phyloP scores from a whole-genome alignment of 2,888 invertebrate genomes.

The Coenonympha arcania region DNA sequence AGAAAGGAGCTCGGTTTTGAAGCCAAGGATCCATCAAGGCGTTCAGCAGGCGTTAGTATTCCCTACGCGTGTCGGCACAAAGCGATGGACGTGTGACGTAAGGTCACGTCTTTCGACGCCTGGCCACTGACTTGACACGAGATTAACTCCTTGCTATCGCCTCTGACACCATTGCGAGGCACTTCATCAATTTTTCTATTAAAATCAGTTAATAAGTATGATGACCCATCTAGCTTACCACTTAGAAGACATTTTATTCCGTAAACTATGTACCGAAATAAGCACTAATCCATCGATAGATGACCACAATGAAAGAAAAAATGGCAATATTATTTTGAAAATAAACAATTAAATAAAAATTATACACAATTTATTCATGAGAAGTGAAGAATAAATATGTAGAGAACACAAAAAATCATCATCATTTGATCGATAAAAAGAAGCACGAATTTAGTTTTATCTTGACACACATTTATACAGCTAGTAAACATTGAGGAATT shows the following conservation, averaged over 20 bases:
- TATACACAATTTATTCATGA: too few species aligned
- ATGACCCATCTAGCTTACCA: background rate
- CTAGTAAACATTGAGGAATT: conserved; percentile 4
- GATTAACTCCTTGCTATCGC: conserved; percentile 49
- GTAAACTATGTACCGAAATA: too few species aligned
- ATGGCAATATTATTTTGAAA: too few species aligned
- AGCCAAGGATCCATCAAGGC: conserved; percentile 74
- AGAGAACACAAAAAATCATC: background rate
- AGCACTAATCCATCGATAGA: too few species aligned
- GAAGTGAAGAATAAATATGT: too few species aligned
- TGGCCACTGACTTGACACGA: conserved; percentile 65
- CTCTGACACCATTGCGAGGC: conserved; percentile 16
- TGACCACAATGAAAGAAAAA: too few species aligned
- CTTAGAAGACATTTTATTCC: background rate
- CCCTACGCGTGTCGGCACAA: conserved; percentile 58
- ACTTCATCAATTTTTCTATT: conserved; percentile 1
- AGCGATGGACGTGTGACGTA: conserved; percentile 66
- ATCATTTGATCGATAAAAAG: background rate
- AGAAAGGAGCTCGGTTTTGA: conserved; percentile 73
- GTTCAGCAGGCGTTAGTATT: conserved; percentile 68
- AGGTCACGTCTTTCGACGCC: conserved; percentile 61
- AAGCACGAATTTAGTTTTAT: background rate
- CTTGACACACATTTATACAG: conserved; percentile 2
- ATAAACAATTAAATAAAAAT: too few species aligned
- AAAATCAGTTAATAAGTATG: background rate